Conservation (phyloP, 1,140 invertebrate genomes). For the Cherax quadricarinatus region DNA sequence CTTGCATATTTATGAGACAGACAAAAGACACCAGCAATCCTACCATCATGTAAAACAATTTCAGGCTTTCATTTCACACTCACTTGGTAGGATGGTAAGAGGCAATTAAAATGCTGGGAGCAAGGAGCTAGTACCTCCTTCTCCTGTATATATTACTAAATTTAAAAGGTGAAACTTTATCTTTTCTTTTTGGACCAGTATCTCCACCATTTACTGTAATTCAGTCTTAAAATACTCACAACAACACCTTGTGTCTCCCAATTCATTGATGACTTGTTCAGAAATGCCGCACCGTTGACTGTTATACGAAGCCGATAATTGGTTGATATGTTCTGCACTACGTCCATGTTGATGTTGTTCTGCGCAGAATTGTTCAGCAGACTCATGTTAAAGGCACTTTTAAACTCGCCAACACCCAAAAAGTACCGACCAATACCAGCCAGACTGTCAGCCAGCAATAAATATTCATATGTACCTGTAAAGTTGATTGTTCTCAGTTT, state of each 20-base stretch:
- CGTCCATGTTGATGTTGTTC: constrained; percentile 55
- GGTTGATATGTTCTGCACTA: constrained; percentile 73
- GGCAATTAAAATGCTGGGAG: too few species aligned
- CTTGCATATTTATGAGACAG: too few species aligned
- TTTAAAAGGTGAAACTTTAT: too few species aligned
- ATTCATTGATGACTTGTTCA: constrained; percentile 73
- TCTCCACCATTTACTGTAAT: too few species aligned
- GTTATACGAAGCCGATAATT: constrained; percentile 75
- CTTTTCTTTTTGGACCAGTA: too few species aligned
- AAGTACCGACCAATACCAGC: constrained; percentile 63
- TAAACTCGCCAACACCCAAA: constrained; percentile 65
- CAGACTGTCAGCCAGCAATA: constrained; percentile 27
- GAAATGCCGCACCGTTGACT: constrained; percentile 75
- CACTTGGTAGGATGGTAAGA: too few species aligned
- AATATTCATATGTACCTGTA: constrained; percentile 3
- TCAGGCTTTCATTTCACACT: too few species aligned
- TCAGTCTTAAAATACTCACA: constrained; percentile 67
- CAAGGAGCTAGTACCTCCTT: too few species aligned
- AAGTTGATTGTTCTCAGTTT: too few species aligned
- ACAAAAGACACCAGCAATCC: too few species aligned
- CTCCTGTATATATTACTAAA: too few species aligned
- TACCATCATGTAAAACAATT: too few species aligned
- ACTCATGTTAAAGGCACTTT: neutral
- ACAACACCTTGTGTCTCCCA: constrained; percentile 75
- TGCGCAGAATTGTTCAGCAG: constrained; percentile 53